A percentile compares a stretch with the other conserved stretches of the same genome.
These are phyloP conservation scores for Ara ararauna DNA, from an alignment of 2,797 vertebrate species.

Conservation along the genomic window DNA sequence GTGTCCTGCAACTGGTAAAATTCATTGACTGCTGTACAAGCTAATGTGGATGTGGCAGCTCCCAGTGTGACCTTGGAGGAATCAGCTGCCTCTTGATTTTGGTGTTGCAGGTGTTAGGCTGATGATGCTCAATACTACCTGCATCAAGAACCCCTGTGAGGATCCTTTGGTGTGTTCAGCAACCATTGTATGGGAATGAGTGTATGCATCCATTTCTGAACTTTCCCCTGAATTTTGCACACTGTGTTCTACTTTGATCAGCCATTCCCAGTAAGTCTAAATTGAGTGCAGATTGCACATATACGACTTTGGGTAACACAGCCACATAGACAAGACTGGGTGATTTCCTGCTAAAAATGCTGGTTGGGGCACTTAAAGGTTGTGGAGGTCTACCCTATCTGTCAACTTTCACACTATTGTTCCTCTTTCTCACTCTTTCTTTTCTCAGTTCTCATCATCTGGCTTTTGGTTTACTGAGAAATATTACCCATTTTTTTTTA, in stretches of 20 bases:
- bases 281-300: background rate
- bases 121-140: background rate
- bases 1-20: background rate
- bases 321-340: background rate
- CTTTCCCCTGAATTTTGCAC: background rate
- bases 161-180: background rate
- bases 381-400: background rate
- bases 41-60: background rate
- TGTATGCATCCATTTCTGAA: background rate
- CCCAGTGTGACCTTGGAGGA: background rate
- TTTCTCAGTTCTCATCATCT: background rate
- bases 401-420: background rate
- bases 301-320: background rate
- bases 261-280: background rate
- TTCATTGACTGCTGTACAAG: background rate
- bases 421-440: background rate
- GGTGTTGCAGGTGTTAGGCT: background rate
- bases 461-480: background rate
- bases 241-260: background rate
- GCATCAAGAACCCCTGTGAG: background rate
- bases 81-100: background rate
- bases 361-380: background rate
- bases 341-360: conserved; percentile 4
- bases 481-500: background rate
- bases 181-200: background rate